Base-by-base conservation (phyloP, 2,888 invertebrate genomes). In the Drosophila pullipes region DNA sequence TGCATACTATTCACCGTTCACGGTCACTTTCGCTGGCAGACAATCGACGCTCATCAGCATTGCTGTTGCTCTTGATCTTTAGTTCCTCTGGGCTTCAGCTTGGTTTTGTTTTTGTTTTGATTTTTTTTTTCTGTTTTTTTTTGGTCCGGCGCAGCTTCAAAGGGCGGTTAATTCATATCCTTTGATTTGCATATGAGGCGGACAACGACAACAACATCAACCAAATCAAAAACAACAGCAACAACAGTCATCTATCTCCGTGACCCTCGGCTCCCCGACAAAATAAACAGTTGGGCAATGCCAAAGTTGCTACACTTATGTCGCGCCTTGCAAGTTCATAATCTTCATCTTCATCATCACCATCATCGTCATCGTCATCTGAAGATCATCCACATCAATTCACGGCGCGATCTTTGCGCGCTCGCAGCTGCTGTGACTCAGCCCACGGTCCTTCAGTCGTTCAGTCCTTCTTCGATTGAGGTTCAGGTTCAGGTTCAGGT, bases 41-140 rank as follows among this genome's bases (percentile, higher is more conserved):
- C 91, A 91, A 91, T 91, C 83, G 74, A 64, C 59, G 85, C 85
- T 91, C 91, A 91, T 91, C 91, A 91, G 79, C 76, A 73, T 63
- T 57, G 37, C 54, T 52, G 37, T 37, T 70, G 60, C 75, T 75
- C 75, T 75, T 66, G 75, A 74, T 75, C 61, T 78, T 71, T 52
- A 53, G 70, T 62, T 70, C 30, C 47, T 64, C 55, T 58, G n/a
- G 69, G 22, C 65, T 59, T 71, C 60, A 35, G 64, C 25, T 39
- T 37, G 50, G 62, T 62, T 52, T 52, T 53, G 66, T 53, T 66
- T 66, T 25, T 25, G 25, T 25, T 55, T 28, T 39, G 37, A 4
- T 28, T 37, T 37, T 68, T 37, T 68, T 30, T 10, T 50, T 30
- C 30, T 30, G 30, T 50, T 52, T 67, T 35, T 66, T 68, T 50